Evolutionary conservation across 1,140 invertebrate species (phyloP).

Genomic region (Calephelis nemesis): DNA sequence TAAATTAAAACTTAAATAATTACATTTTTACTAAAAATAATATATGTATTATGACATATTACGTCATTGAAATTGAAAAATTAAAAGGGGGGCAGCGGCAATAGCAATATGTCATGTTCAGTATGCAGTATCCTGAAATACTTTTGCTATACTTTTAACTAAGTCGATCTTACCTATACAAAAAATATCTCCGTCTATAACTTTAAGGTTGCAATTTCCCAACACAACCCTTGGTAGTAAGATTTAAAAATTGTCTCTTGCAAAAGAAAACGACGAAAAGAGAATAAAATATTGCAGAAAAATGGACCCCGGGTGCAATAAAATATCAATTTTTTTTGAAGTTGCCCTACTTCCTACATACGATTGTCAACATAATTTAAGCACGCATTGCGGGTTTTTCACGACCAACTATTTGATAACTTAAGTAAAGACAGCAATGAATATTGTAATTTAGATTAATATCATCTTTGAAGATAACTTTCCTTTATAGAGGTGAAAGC

Average conservation of each 20-base stretch:
- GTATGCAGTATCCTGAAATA: too few relatives aligned
- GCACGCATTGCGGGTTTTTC: conserved; percentile 33
- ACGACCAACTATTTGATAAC: background rate
- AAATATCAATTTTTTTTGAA: conserved; percentile 73
- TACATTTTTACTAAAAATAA: too few relatives aligned
- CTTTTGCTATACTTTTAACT: too few relatives aligned
- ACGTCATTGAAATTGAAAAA: too few relatives aligned
- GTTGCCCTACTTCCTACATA: conserved; percentile 26
- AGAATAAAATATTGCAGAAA: conserved; percentile 71
- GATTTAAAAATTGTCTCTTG: conserved; percentile 33
- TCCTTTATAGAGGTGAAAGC: conserved; percentile 15
- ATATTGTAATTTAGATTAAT: background rate
- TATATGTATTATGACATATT: background rate
- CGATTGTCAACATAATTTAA: background rate
- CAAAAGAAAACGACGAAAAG: conserved; percentile 55
- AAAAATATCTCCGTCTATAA: conserved; percentile 1
- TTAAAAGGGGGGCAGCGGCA: too few relatives aligned
- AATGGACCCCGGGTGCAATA: conserved; percentile 69
- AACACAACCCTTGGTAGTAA: conserved; percentile 14
- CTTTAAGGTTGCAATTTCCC: conserved; percentile 14
- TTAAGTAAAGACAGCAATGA: conserved; percentile 23
- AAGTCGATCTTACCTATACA: background rate
- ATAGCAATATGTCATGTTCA: too few relatives aligned
- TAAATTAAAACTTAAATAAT: too few relatives aligned
- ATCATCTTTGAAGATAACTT: background rate